Percentiles rank a stretch among this genome's conserved stretches.
phyloP scores from a whole-genome alignment of 2,113 vertebrate genomes.

The Irena cyanogastra region DNA sequence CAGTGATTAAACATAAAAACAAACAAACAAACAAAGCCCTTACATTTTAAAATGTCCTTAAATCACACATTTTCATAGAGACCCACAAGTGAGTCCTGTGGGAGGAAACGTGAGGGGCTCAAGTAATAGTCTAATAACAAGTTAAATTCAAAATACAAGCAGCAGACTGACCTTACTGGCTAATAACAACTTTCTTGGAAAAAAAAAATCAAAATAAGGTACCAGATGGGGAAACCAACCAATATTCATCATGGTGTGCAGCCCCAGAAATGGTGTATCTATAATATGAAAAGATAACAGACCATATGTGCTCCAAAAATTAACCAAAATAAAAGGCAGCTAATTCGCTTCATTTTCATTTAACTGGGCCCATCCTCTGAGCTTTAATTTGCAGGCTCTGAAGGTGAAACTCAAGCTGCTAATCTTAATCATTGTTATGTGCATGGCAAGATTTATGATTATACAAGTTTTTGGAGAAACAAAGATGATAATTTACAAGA shows the following conservation, averaged over 20 bases:
- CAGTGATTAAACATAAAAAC: background rate
- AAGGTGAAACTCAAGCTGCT: slow-evolving; percentile 20
- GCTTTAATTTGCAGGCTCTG: background rate
- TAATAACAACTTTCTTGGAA: background rate
- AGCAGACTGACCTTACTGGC: background rate
- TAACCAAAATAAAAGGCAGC: background rate
- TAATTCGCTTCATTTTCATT: slow-evolving; percentile 11
- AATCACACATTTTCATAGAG: background rate
- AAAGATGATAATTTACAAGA: background rate
- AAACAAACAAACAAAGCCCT: accelerated
- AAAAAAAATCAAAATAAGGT: background rate
- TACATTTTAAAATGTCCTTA: background rate
- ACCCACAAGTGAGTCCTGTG: background rate
- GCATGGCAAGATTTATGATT: background rate
- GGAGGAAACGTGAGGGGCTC: background rate
- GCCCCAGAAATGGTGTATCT: background rate
- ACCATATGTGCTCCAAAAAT: background rate
- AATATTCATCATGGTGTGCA: slow-evolving; percentile 4
- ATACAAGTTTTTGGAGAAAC: background rate
- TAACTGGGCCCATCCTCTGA: background rate
- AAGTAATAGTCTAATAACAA: background rate
- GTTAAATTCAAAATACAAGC: background rate
- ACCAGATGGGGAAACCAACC: background rate
- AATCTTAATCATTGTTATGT: background rate
- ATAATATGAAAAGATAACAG: background rate